A percentile compares a stretch with the other conserved stretches of the same genome.
phyloP scores from a whole-genome alignment of 2,113 vertebrate genomes.

The Copsychus sechellarum region DNA sequence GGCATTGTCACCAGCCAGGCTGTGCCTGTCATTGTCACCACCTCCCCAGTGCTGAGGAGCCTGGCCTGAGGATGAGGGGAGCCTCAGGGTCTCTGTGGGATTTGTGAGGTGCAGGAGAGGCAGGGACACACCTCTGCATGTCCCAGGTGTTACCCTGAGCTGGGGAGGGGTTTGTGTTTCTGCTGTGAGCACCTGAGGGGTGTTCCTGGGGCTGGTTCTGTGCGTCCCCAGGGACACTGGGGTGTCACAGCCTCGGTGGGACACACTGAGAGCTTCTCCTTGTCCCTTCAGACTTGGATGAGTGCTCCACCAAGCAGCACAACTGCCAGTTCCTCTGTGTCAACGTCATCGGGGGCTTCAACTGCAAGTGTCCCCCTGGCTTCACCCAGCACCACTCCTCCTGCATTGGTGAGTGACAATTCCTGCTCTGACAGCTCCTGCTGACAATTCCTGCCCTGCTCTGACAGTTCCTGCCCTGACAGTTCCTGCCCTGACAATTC shows the following conservation, averaged over 20 bases:
- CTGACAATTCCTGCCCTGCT: not conserved
- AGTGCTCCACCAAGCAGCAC: constrained; percentile 92
- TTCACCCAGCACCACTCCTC: constrained; percentile 91
- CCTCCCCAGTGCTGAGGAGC: not conserved
- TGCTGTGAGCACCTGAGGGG: accelerated
- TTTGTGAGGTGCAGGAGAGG: not conserved
- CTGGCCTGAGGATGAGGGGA: accelerated
- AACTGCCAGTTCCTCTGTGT: constrained; percentile 97
- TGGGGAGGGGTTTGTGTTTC: not conserved
- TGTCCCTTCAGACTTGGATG: constrained; percentile 83
- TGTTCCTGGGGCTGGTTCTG: not conserved
- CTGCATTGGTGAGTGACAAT: constrained; percentile 84
- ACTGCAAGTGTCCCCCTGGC: constrained; percentile 90
- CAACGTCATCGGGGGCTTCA: constrained; percentile 89
- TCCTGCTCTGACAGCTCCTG: not conserved
- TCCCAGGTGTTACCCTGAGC: accelerated
- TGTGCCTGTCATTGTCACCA: too few species aligned
- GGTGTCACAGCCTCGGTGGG: not conserved
- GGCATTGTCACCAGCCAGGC: too few species aligned
- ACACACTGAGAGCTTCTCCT: not conserved
- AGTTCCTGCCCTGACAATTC: too few species aligned
- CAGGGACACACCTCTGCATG: too few species aligned
- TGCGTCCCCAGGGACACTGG: accelerated
- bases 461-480: too few species aligned
- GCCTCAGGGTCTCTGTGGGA: not conserved